Evolutionary conservation across 2,797 vertebrate genomes (phyloP).

Genomic region (Selene dorsalis): DNA sequence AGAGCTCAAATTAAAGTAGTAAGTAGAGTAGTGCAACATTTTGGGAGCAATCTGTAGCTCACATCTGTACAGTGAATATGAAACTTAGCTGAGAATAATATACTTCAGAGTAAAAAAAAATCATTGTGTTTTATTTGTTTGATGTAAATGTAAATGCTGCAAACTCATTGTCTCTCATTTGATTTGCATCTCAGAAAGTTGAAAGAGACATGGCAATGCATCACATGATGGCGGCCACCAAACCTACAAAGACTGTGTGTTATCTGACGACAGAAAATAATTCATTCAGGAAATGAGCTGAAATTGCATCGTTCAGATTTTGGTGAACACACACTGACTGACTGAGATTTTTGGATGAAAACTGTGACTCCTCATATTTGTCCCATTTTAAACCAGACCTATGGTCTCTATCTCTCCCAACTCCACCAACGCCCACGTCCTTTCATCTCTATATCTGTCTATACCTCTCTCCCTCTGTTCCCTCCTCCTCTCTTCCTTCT

Average conservation of each 20-base stretch:
- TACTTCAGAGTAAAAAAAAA: too few species aligned
- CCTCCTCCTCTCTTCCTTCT: conserved; percentile 27
- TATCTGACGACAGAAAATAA: background rate
- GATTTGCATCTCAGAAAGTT: too few species aligned
- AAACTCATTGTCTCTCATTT: too few species aligned
- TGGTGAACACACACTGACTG: background rate
- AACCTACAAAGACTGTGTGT: background rate
- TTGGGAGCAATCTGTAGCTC: conserved; percentile 9
- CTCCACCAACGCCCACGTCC: conserved; percentile 16
- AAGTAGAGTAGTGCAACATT: conserved; percentile 11
- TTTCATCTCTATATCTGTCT: conserved; percentile 43
- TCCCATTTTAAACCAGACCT: conserved; percentile 29
- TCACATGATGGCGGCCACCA: background rate
- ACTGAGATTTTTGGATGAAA: conserved; percentile 19
- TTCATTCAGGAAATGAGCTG: background rate
- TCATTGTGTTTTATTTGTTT: background rate
- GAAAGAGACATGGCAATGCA: background rate
- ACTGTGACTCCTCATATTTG: conserved; percentile 23
- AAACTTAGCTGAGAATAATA: background rate
- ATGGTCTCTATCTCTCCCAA: background rate
- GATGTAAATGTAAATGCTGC: too few species aligned
- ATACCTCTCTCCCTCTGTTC: conserved; percentile 4
- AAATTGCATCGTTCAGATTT: background rate
- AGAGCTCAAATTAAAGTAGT: conserved; percentile 3
- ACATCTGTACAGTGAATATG: background rate